Evolutionary conservation across 2,888 invertebrate genomes (phyloP), one percentile per base, ranked within the genome.

Genomic region (Hydropsyche betteni): DNA sequence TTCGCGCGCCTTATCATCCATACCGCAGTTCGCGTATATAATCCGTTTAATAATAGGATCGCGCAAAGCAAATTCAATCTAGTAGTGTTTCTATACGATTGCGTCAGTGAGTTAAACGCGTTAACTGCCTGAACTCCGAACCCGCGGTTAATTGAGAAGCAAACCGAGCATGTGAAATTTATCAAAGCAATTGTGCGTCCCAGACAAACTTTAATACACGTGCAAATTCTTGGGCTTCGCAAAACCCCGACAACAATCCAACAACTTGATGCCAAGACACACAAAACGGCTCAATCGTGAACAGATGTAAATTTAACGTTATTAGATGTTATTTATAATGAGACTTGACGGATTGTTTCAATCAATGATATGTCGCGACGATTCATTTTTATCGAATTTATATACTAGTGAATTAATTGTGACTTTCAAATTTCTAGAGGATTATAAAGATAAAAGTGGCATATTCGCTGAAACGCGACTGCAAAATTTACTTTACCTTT

Each of bases 161-260:
- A 64, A 64, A 64, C 64, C 64, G 64, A 64, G 64, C 64, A 64
- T 64, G 64, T 64, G 64, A 64, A 64, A 64, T 64, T 64, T 64
- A 64, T 64, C 64, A 64, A 64, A 64, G 64, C 64, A 36, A 36
- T 64, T 36, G 64, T 44, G 44, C 44, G 44, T 44, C 44, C 44
- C 44, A 44, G 44, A 44, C 64, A 64, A 64, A 64, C 33, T 64
- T 64, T 64, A 64, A 64, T 64, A 64, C 34, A 36, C 64, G 36
- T n/a, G 64, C 34, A 64, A 64, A 64, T 64, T 64, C 36, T 36
- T 36, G 34, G n/a, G 33, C 34, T 34, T 36, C 36, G 34, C 64
- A 64, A 36, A 44, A 44, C 44, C 24, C 44, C 44, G 44, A 44
- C 44, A 44, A 44, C 44, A 44, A 44, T 44, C 44, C 44, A 10